phyloP scores from a whole-genome alignment of 2,113 vertebrate species.

The Eubucco bourcierii region DNA sequence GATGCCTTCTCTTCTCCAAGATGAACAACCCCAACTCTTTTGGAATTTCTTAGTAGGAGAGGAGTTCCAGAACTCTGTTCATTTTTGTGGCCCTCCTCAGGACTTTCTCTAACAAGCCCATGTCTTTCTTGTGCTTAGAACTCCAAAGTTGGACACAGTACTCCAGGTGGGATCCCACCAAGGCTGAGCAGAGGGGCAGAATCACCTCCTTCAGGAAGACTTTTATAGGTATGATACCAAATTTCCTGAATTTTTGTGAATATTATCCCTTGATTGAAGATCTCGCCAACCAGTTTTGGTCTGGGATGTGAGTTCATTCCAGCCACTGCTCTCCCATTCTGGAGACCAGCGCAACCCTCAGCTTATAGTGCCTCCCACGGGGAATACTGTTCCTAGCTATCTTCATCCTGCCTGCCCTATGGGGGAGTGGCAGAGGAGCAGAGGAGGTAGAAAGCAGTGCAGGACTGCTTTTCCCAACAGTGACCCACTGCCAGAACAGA shows the following conservation, averaged over 20 bases:
- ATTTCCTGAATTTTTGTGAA: not conserved
- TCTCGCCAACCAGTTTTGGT: not conserved
- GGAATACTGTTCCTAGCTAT: accelerated
- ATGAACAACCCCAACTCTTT: too few species aligned
- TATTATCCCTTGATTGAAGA: not conserved
- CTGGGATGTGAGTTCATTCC: not conserved
- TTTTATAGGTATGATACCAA: not conserved
- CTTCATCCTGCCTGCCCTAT: not conserved
- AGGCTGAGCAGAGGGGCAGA: not conserved
- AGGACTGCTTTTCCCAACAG: not conserved
- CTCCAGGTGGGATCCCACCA: not conserved
- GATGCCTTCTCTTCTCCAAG: too few species aligned
- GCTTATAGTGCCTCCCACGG: accelerated
- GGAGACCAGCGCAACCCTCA: not conserved
- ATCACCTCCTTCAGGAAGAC: not conserved
- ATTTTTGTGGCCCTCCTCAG: too few species aligned
- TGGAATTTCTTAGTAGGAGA: too few species aligned
- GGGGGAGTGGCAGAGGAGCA: not conserved
- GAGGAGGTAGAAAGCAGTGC: not conserved
- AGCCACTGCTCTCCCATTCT: not conserved
- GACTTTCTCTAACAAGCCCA: too few species aligned
- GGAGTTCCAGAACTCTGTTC: too few species aligned
- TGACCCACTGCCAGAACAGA: not conserved
- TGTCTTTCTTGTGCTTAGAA: too few species aligned
- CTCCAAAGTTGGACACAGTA: too few species aligned